These are phyloP conservation scores for Drosophila carrolli DNA, from an alignment of 1,140 invertebrate species.

Conservation along the genomic window DNA sequence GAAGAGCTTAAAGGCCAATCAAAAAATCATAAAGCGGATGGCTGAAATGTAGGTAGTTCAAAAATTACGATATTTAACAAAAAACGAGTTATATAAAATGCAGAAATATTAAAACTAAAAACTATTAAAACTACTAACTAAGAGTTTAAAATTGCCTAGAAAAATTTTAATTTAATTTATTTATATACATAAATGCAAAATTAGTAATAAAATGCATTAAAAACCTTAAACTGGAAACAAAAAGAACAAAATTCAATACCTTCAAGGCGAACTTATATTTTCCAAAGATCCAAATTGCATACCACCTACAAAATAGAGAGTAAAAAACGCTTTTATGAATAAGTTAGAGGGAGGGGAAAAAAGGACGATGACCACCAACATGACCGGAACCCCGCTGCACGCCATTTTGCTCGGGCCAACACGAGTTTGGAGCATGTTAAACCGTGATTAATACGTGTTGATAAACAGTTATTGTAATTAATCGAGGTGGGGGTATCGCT, in stretches of 20 bases:
- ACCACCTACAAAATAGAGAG: neutral
- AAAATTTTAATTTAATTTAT: too few relatives aligned
- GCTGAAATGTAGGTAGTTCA: neutral
- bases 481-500: constrained; percentile 63
- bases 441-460: constrained; percentile 79
- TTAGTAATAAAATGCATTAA: too few relatives aligned
- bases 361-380: constrained; percentile 30
- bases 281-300: neutral
- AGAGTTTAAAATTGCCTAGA: too few relatives aligned
- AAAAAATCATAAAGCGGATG: neutral
- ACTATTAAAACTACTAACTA: too few relatives aligned
- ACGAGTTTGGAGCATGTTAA: constrained; percentile 63
- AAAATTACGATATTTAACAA: too few relatives aligned
- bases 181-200: too few relatives aligned
- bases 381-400: constrained; percentile 63
- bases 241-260: too few relatives aligned
- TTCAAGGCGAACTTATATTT: neutral
- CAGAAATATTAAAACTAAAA: too few relatives aligned
- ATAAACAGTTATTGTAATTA: constrained; percentile 81
- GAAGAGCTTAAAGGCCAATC: constrained; percentile 6
- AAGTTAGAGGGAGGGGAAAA: too few relatives aligned
- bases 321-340: neutral
- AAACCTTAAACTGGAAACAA: too few relatives aligned
- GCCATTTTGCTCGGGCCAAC: constrained; percentile 67
- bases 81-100: too few relatives aligned